phyloP scores from a whole-genome alignment of 2,113 vertebrate species.

The Bos javanicus region DNA sequence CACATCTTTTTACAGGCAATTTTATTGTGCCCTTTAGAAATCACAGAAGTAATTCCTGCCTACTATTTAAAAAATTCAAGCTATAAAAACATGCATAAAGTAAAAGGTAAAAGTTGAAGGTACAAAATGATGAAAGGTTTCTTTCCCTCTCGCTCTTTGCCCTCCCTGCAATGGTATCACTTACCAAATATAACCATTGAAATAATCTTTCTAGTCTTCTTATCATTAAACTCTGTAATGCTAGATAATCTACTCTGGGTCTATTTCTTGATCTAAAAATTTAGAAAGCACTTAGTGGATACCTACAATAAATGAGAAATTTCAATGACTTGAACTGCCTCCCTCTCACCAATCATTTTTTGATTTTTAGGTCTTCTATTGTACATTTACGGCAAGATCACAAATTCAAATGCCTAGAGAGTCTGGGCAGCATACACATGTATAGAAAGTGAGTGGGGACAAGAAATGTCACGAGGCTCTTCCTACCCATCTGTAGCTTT shows the following conservation, averaged over 20 bases:
- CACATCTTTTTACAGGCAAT: slow-evolving; percentile 17
- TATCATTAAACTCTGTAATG: not conserved
- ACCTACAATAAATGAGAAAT: not conserved
- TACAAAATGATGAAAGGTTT: not conserved
- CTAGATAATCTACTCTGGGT: not conserved
- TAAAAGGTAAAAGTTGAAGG: not conserved
- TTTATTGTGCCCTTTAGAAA: not conserved
- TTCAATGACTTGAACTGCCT: not conserved
- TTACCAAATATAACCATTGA: not conserved
- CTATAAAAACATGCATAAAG: not conserved
- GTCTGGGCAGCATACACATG: not conserved
- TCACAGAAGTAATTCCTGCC: not conserved
- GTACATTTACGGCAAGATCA: not conserved
- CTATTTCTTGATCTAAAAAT: not conserved
- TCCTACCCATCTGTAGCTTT: not conserved
- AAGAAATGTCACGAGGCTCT: not conserved
- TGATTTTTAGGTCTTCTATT: not conserved
- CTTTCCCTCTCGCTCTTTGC: not conserved
- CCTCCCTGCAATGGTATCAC: not conserved
- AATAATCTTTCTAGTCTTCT: not conserved
- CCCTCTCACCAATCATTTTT: not conserved
- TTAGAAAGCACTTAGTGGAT: not conserved
- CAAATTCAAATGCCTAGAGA: not conserved
- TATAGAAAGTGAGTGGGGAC: not conserved
- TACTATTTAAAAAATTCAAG: slow-evolving; percentile 1